Percentiles rank a stretch among this genome's conserved stretches.
phyloP scores from a whole-genome alignment of 2,797 vertebrate genomes.

The Syndactyla subalaris region DNA sequence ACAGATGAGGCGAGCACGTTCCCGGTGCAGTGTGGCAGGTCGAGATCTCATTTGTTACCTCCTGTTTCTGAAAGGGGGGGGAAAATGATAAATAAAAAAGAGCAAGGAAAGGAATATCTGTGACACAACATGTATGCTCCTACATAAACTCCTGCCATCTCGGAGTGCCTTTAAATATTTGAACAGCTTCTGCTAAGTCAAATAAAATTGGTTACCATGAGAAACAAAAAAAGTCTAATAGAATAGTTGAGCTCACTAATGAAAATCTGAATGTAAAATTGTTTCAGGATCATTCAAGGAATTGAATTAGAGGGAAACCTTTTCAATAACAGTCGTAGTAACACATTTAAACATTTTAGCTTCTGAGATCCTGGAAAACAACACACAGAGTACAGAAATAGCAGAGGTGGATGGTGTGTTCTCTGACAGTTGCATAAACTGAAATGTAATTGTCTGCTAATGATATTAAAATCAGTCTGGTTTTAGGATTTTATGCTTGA shows the following conservation, averaged over 20 bases:
- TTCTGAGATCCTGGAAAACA: conserved; percentile 35
- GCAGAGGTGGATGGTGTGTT: background rate
- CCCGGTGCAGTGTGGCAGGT: background rate
- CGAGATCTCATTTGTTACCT: conserved; percentile 37
- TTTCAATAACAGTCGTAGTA: background rate
- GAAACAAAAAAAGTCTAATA: conserved; percentile 70
- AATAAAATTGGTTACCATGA: conserved; percentile 71
- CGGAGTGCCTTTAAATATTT: conserved; percentile 68
- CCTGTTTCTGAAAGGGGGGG: background rate
- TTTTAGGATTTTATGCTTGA: conserved; percentile 21
- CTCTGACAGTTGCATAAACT: background rate
- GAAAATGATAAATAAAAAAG: background rate
- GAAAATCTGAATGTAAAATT: conserved; percentile 11
- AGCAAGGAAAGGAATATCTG: conserved; percentile 56
- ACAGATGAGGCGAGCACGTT: conserved; percentile 33
- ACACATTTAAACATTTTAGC: conserved; percentile 30
- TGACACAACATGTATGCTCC: conserved; percentile 67
- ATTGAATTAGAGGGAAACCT: conserved; percentile 19
- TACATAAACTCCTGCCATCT: conserved; percentile 72
- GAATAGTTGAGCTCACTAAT: conserved; percentile 30
- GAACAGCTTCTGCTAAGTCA: conserved; percentile 63
- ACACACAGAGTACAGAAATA: background rate
- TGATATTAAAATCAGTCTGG: conserved; percentile 2
- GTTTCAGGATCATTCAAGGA: conserved; percentile 2
- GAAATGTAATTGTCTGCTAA: conserved; percentile 6